Evolutionary conservation across 2,888 invertebrate species (phyloP).

Genomic region (Syrphus vitripennis): DNA sequence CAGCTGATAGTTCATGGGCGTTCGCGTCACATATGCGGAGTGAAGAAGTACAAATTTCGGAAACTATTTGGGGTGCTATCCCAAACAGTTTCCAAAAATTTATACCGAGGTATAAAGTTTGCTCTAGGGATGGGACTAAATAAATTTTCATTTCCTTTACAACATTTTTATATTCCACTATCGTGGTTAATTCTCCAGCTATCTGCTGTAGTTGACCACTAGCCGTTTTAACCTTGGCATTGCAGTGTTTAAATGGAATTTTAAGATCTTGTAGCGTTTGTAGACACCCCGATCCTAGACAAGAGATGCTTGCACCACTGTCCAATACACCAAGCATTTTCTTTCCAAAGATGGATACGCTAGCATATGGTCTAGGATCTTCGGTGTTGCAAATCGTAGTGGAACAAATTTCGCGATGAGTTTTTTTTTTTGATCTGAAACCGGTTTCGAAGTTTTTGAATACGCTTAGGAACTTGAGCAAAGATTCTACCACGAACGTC

Average conservation of each 20-base stretch:
- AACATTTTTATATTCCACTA: background rate
- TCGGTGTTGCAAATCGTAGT: background rate
- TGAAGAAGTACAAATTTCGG: too few relatives aligned
- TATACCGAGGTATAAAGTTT: too few relatives aligned
- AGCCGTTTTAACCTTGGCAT: constrained; percentile 1
- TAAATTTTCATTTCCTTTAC: background rate
- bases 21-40: too few relatives aligned
- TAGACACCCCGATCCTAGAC: constrained; percentile 2
- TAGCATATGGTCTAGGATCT: too few relatives aligned
- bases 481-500: background rate
- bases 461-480: background rate
- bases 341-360: background rate
- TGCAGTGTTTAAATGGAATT: background rate
- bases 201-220: constrained; percentile 8
- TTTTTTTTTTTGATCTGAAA: background rate
- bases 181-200: background rate
- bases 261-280: background rate
- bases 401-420: background rate
- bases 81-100: too few relatives aligned
- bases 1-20: too few relatives aligned
- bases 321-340: constrained; percentile 14
- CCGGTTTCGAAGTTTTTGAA: background rate
- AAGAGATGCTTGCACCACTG: background rate
- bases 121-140: background rate
- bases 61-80: too few relatives aligned